Base-by-base conservation (phyloP, 2,888 invertebrate species). In the Drosophila subquinaria region DNA sequence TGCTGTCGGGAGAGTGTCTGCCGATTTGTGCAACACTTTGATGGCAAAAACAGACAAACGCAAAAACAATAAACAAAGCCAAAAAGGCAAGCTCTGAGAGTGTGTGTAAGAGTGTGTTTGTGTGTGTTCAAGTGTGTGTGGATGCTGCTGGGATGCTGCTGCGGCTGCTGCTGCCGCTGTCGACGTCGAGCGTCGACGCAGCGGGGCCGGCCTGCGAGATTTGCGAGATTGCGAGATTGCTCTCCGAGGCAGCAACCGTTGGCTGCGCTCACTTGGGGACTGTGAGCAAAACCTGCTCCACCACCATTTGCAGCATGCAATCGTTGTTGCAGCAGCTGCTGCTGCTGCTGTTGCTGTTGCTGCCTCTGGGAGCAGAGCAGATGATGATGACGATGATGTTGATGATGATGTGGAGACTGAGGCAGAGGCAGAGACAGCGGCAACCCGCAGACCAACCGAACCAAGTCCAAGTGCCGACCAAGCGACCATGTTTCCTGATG, bases 401-500 rank as follows among this genome's bases (percentile, higher is more conserved):
- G 53, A 36, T 42, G 56, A 52, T 53, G 52, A 17, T n/a, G 42
- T 60, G 55, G 57, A 35, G 35, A 6, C 38, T 20, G 62, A 30
- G 27, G 17, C 50, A 15, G 47, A 11, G 60, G 30, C 47, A n/a
- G 53, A 10, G 69, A 43, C 73, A 43, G 74, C 59, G 62, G 52
- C 73, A 67, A 56, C 45, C 56, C 45, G 66, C 74, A 69, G 59
- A 87, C 82, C 87, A 83, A 57, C 38, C 80, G 72, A 27, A 27
- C 27, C 27, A 27, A 27, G 27, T 48, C 70, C 76, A 52, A 50
- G 30, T 8, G 48, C 69, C 76, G 81, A 79, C 76, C 86, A 70
- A 85, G 81, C 84, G 91, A 91, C 90, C 91, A 91, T 91, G 89
- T 91, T 91, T 91, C 91, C 91, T 91, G 91, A 91, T 91, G 91